These are phyloP conservation scores for Monopterus albus DNA, from an alignment of 2,113 vertebrate species.

Conservation along the genomic window DNA sequence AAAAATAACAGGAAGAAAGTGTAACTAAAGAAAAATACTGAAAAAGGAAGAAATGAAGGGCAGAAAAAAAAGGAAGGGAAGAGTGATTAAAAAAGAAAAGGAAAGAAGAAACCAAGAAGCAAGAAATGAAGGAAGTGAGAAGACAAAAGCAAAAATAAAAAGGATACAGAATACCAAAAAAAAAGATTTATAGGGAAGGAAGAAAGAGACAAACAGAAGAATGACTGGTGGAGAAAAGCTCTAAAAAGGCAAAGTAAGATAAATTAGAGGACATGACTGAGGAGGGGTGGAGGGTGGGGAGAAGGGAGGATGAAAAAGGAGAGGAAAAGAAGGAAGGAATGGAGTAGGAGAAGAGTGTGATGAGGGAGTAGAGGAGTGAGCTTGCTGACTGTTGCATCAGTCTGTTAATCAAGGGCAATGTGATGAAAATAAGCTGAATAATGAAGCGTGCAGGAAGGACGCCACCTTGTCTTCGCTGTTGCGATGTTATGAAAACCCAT, in stretches of 20 bases:
- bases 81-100: background rate
- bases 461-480: constrained; percentile 51
- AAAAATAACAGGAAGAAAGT: too few relatives aligned
- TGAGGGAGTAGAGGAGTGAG: constrained; percentile 40
- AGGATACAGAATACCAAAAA: background rate
- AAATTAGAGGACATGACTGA: too few relatives aligned
- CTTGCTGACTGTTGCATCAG: constrained; percentile 75
- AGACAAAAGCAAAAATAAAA: background rate
- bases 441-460: constrained; percentile 70
- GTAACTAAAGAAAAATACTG: too few relatives aligned
- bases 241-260: too few relatives aligned
- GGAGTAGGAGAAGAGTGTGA: constrained; percentile 38
- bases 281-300: background rate
- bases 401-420: constrained; percentile 66
- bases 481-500: constrained; percentile 36
- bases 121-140: too few relatives aligned
- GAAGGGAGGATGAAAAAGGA: background rate
- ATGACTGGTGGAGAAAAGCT: too few relatives aligned
- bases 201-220: background rate
- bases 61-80: too few relatives aligned
- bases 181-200: background rate
- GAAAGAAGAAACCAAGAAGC: too few relatives aligned
- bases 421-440: constrained; percentile 69
- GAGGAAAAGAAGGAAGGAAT: constrained; percentile 13
- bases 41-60: too few relatives aligned